A percentile compares a stretch with the other conserved stretches of the same genome.
phyloP scores from a whole-genome alignment of 2,888 invertebrate genomes.

The Aphidoletes aphidimyza region DNA sequence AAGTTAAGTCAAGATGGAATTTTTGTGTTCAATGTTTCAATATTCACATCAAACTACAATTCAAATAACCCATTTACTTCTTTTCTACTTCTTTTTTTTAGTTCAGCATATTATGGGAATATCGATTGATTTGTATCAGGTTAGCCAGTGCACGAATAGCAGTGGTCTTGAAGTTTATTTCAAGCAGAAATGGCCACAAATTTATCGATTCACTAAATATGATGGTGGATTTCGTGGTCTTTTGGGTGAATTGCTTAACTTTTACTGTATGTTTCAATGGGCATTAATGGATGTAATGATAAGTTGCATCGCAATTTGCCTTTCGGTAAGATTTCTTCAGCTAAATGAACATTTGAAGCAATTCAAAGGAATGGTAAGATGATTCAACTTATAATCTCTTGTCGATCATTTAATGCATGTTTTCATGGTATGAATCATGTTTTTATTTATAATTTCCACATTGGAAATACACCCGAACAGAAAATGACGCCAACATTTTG shows the following conservation, averaged over 20 bases:
- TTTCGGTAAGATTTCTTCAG: conserved; percentile 72
- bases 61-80: background rate
- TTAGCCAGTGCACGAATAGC: background rate
- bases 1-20: background rate
- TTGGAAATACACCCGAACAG: too few species aligned
- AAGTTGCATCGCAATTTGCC: conserved; percentile 73
- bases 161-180: conserved; percentile 62
- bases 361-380: conserved; percentile 59
- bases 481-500: conserved; percentile 72
- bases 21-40: too few species aligned
- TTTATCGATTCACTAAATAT: conserved; percentile 68
- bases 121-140: conserved; percentile 67
- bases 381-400: too few species aligned
- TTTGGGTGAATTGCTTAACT: conserved; percentile 64
- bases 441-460: too few species aligned
- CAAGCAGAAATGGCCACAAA: conserved; percentile 67
- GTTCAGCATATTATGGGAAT: conserved; percentile 74
- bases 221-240: conserved; percentile 68
- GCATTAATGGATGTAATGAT: conserved; percentile 76
- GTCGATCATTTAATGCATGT: too few species aligned
- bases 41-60: background rate
- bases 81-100: conserved; percentile 61
- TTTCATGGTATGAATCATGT: too few species aligned
- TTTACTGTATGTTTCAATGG: conserved; percentile 72
- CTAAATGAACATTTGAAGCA: conserved; percentile 65